Evolutionary conservation across 2,113 vertebrate genomes (phyloP).

Genomic region (Mobula birostris): DNA sequence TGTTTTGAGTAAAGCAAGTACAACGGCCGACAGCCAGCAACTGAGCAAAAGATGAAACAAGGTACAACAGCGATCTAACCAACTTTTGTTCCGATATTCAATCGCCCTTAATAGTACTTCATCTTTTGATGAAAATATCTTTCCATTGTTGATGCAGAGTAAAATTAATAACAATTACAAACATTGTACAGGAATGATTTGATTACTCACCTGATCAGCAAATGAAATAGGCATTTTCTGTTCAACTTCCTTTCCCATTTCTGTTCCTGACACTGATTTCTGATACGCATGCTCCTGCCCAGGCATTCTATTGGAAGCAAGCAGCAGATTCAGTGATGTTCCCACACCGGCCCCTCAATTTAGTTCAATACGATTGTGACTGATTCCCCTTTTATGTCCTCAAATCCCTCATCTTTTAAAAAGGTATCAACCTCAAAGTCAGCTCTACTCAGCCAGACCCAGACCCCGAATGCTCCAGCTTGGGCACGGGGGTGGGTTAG

Average conservation of each 20-base stretch:
- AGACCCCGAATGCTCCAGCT: too few relatives aligned
- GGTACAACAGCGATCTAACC: too few relatives aligned
- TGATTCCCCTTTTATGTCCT: too few relatives aligned
- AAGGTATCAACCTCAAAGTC: too few relatives aligned
- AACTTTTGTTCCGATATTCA: neutral
- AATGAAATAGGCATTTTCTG: slow-evolving; percentile 25
- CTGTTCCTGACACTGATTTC: slow-evolving; percentile 12
- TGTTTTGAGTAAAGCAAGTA: too few relatives aligned
- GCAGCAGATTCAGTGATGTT: neutral
- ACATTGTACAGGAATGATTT: neutral
- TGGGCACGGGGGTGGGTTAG: too few relatives aligned
- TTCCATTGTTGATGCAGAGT: neutral
- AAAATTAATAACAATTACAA: neutral
- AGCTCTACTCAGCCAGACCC: too few relatives aligned
- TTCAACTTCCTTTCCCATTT: slow-evolving; percentile 12
- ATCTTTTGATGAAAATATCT: neutral
- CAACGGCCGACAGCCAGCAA: too few relatives aligned
- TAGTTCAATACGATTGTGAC: too few relatives aligned
- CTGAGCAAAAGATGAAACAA: too few relatives aligned
- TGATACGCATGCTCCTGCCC: slow-evolving; percentile 25
- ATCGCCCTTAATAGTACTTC: neutral
- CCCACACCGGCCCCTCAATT: neutral
- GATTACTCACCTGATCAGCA: slow-evolving; percentile 21
- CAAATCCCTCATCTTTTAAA: too few relatives aligned
- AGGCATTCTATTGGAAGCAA: neutral